Base-by-base conservation (phyloP, 1,140 invertebrate species). In the Homalodisca vitripennis region DNA sequence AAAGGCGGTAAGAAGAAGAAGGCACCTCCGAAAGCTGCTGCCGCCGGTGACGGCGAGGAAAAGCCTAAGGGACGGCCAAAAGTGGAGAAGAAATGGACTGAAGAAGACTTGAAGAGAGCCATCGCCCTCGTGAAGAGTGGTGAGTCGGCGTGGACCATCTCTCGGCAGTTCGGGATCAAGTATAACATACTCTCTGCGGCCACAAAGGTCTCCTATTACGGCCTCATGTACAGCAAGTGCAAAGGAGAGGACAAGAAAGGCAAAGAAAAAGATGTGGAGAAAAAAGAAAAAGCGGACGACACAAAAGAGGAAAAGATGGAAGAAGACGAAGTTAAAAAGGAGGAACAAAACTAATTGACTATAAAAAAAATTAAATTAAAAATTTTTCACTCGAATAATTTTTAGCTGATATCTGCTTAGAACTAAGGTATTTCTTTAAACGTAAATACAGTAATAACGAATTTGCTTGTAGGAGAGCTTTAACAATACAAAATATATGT, bases 41-140 rank as follows among this genome's bases (percentile, higher is more conserved):
- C 48, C 48, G n/a, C 14, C 3, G 48, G 22, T 3, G 48, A 51
- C 48, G 48, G 48, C n/a, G 48, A 51, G n/a, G 22, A 6, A 6
- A 60, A 30, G 13, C 55, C 55, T 6, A 60, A 60, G n/a, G 48
- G 3, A 22, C 17, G 22, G 3, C 34, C 34, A 41, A 53, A 53
- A 20, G 12, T 22, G 22, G 55, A 60, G 24, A 24, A 22, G n/a
- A 26, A 60, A n/a, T 60, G 27, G 24, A 60, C 55, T 27, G 55
- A 60, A 60, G 55, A 60, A 60, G 55, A 60, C n/a, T 60, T 60
- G 55, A 60, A 60, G 55, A 60, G 26, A 29, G 55, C 55, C 24
- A 60, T 60, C 22, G 55, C 55, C 24, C 29, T 60, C 3, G 55
- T 60, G 22, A 60, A 60, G 27, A 60, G 55, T 26, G 55, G 55